These are phyloP conservation scores for Phasianus colchicus DNA, from an alignment of 2,113 vertebrate species.

Conservation along the genomic window DNA sequence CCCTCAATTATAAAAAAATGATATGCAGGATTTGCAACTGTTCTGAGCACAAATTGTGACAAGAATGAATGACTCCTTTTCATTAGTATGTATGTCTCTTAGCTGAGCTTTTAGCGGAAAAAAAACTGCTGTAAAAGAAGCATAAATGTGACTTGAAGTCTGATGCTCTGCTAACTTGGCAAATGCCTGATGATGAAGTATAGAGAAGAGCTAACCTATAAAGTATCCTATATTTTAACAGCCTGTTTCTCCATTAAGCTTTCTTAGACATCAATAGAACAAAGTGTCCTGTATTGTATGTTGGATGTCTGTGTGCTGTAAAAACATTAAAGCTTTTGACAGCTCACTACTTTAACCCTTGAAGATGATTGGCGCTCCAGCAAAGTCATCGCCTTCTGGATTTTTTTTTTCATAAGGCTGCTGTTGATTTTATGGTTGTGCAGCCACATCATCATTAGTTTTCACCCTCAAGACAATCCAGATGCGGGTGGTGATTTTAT, in stretches of 20 bases:
- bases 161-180: slow-evolving; percentile 66
- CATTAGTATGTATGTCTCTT: slow-evolving; percentile 33
- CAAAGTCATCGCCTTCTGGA: background rate
- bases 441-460: background rate
- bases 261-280: slow-evolving; percentile 59
- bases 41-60: slow-evolving; percentile 65
- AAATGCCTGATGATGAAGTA: slow-evolving; percentile 51
- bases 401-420: background rate
- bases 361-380: background rate
- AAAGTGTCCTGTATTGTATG: slow-evolving; percentile 48
- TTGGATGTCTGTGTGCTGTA: slow-evolving; percentile 48
- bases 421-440: background rate
- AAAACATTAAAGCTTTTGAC: slow-evolving; percentile 56
- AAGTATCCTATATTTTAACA: slow-evolving; percentile 67
- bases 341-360: slow-evolving; percentile 43
- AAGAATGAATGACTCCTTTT: slow-evolving; percentile 61
- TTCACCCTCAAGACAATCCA: background rate
- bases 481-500: background rate
- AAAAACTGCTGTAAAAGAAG: slow-evolving; percentile 29
- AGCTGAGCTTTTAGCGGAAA: slow-evolving; percentile 47
- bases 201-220: slow-evolving; percentile 64
- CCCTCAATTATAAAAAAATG: slow-evolving; percentile 28
- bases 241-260: slow-evolving; percentile 72
- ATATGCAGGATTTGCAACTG: slow-evolving; percentile 69
- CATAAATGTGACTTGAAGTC: slow-evolving; percentile 50